Base-by-base conservation (phyloP, 2,797 vertebrate species). In the Myiothlypis chrysogaster region DNA sequence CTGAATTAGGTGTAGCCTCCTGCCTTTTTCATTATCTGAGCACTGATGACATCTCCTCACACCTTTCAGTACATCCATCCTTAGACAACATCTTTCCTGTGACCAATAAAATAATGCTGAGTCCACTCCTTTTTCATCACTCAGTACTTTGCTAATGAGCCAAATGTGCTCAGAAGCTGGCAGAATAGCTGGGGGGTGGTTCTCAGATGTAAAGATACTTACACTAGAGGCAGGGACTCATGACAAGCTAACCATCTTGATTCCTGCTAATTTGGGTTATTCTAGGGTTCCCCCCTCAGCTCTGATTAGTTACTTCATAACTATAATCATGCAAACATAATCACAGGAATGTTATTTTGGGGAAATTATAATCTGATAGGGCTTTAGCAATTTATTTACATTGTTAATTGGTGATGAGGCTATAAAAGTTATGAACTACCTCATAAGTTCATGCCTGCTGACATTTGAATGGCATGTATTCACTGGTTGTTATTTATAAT, bases 401-500 rank as follows among this genome's bases (percentile, higher is more conserved):
- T 86, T 66, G 70, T 80, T 88, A 93, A 91, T 90, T 88, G 73
- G 47, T 64, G 59, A 77, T 88, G 69, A 88, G 76, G 71, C 76
- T 86, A 37, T 88, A 41, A 55, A 91, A 96, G 83, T 91, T 95
- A 72, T 0, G 10, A 93, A 59, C 84, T 89, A 72, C 69, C 87
- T 91, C 55, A 0, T 80, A 70, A 82, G 53, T 93, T 95, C 76
- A 89, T 57, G 89, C 72, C 87, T 95, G 65, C 87, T 81, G 91
- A 65, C 60, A 39, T 87, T 65, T 95, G 93, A 94, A 94, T 90
- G 72, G 81, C 92, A 63, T 3, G 1, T 86, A 89, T 87, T 96
- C 81, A 53, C 84, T 93, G 88, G 71, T 59, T 32, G 80, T 64
- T 96, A 91, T 81, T 95, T 96, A 94, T 93, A 88, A 94, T 95